These are phyloP conservation scores for Cacatua alba DNA, from an alignment of 2,113 vertebrate species.

Conservation along the genomic window DNA sequence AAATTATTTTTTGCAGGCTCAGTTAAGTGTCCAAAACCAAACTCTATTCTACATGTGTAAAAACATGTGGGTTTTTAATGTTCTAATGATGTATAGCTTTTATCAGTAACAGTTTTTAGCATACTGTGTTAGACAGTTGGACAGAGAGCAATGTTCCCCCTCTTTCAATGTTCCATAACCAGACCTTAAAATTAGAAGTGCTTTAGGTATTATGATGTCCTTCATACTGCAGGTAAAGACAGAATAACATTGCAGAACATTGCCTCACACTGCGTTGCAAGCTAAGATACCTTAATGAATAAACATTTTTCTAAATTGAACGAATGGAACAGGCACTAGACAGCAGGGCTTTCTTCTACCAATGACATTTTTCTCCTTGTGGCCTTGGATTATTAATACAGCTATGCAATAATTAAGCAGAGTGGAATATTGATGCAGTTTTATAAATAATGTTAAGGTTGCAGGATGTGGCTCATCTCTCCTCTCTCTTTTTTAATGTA, in stretches of 20 bases:
- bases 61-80: neutral
- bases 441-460: conserved; percentile 29
- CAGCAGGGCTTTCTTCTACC: neutral
- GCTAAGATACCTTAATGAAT: neutral
- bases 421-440: conserved; percentile 38
- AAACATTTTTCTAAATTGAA: neutral
- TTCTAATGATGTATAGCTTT: neutral
- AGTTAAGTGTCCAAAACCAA: neutral
- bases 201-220: neutral
- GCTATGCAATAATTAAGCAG: conserved; percentile 35
- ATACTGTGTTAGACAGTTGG: neutral
- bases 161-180: neutral
- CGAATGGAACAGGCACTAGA: neutral
- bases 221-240: neutral
- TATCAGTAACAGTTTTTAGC: neutral
- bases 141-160: neutral
- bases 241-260: neutral
- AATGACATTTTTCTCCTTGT: neutral
- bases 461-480: conserved; percentile 35
- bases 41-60: neutral
- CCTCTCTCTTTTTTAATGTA: neutral
- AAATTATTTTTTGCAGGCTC: neutral
- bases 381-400: conserved; percentile 23
- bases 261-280: neutral
- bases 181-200: neutral